Conservation (phyloP, 2,888 invertebrate species). For the Xestobium rufovillosum region DNA sequence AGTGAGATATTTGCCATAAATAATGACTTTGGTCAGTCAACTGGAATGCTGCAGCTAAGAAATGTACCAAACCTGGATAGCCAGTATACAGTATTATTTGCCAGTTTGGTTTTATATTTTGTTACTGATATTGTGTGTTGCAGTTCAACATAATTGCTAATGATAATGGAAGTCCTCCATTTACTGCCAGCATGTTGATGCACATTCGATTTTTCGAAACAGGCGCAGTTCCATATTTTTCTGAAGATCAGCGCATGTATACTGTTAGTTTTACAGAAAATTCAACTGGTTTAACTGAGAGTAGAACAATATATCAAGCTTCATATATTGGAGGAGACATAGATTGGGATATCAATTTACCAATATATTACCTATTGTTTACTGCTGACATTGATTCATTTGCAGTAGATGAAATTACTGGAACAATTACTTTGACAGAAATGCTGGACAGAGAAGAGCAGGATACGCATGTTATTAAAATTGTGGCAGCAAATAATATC, state of each 20-base stretch:
- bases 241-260: conserved; percentile 14
- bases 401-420: conserved; percentile 19
- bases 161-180: conserved; percentile 45
- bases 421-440: conserved; percentile 21
- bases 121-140: conserved; percentile 10
- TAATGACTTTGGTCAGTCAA: neutral
- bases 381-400: conserved; percentile 18
- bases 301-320: conserved; percentile 14
- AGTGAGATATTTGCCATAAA: neutral
- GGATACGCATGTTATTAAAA: conserved; percentile 39
- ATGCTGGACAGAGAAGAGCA: conserved; percentile 45
- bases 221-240: conserved; percentile 45
- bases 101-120: neutral
- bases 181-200: conserved; percentile 28
- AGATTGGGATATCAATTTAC: conserved; percentile 11
- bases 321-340: conserved; percentile 13
- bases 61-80: neutral
- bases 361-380: conserved; percentile 22
- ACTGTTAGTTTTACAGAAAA: conserved; percentile 43
- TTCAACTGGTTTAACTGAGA: conserved; percentile 11
- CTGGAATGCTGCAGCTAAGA: neutral
- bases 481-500: conserved; percentile 47
- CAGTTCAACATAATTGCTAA: conserved; percentile 47
- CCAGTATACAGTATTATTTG: neutral
- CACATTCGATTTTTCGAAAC: conserved; percentile 46